Evolutionary conservation across 2,797 vertebrate genomes (phyloP), one percentile per base, ranked within the genome.

Genomic region (Cossypha dichroa): DNA sequence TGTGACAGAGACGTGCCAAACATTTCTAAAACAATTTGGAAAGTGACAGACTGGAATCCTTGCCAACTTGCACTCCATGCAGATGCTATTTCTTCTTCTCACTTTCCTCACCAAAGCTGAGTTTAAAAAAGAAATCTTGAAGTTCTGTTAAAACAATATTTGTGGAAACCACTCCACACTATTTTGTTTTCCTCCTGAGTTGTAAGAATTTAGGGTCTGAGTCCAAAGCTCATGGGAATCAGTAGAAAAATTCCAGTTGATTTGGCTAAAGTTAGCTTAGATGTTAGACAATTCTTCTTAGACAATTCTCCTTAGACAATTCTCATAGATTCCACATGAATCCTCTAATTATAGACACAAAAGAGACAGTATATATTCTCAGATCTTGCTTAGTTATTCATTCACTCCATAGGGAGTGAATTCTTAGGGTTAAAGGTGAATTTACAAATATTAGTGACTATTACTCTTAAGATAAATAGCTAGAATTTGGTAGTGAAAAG

Each of bases 11-110:
- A 97, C 95, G 96, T 98, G 98, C 97, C 96, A 98, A 98, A 98
- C 97, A 87, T 98, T 97, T 97, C 97, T 97, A 97, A 98, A 98
- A 98, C 97, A 98, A 98, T 97, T 98, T 97, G 95, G 91, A 97
- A 98, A 97, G 97, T 97, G 97, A 94, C 95, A 98, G 97, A 98
- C 97, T 92, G 95, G 87, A 91, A 92, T 89, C 73, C 87, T 87
- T 95, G 97, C 97, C 97, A 98, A 97, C 68, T 97, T 97, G 89
- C 88, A 94, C 94, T 96, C 95, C 92, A 69, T 96, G 90, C 96
- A 97, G 96, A 97, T 97, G 97, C 97, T 97, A 97, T 96, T 96
- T 94, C 93, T 98, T 97, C 95, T 97, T 94, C 85, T 96, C 54
- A 0, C 95, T 97, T 96, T 85, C 87, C 93, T 96, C 90, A 96